Base-by-base conservation (phyloP, 2,888 invertebrate genomes). In the Nomada fabriciana region DNA sequence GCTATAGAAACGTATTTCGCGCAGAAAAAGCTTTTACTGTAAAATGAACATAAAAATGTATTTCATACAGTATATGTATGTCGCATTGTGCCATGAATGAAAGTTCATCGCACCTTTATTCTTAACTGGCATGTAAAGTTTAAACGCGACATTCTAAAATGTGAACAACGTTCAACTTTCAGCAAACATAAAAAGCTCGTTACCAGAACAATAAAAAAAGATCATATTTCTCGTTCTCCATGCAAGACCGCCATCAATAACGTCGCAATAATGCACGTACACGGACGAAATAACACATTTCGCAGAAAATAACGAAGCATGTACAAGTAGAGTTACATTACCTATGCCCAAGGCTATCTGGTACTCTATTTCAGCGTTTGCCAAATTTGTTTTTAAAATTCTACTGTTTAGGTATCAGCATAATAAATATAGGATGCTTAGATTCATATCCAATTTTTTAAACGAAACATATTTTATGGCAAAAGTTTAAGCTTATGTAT, bases 171-270 rank as follows among this genome's bases (percentile, higher is more conserved):
- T 61, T 52, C 61, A 63, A 71, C 52, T 52, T 53, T 71, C 23
- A 63, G 23, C 23, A 42, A 53, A 42, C 61, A 61, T 42, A 42
- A 71, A 53, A 52, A n/a, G 18, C 42, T 71, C 52, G 50, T 71
- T 71, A 63, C 36, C 13, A 15, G 18, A 42, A 53, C 11, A 52
- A 25, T 20, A 23, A 20, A 52, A 23, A 1, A 61, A 18, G 36
- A n/a, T 47, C 52, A 52, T 61, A 71, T 71, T 63, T 63, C 25
- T 63, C 23, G 23, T 23, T 20, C 2, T 25, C 7, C 53, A 64
- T 57, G 55, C 73, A 73, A 47, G 36, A 59, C 18, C 13, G 47
- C 9, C 65, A 74, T 67, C 57, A 65, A 74, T 74, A 74, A 74
- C 23, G 0, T n/a, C 1, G 18, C 42, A 63, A 53, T 23, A 42